Evolutionary conservation across 35 echinoderm and acorn worm species (phyloP).

Genomic region (Lytechinus variegatus): DNA sequence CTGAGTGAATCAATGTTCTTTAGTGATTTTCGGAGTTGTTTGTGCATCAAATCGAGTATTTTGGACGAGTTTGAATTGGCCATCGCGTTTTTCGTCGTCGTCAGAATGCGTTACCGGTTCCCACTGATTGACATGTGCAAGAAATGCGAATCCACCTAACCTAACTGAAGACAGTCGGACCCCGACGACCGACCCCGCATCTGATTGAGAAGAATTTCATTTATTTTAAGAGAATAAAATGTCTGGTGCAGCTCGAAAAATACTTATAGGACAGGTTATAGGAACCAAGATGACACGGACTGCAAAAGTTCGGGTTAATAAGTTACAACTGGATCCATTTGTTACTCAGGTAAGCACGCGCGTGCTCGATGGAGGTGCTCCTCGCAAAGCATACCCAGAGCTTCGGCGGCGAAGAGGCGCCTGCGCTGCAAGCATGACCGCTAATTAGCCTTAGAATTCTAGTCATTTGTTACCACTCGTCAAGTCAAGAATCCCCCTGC

Average conservation of each 20-base stretch:
- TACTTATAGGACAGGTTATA: conserved; percentile 60
- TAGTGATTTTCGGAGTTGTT: conserved; percentile 62
- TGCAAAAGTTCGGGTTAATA: conserved; percentile 53
- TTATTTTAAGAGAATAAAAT: background rate
- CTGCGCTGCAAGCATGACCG: too few relatives aligned
- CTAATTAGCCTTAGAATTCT: too few relatives aligned
- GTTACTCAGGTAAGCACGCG: conserved; percentile 59
- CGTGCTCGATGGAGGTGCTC: background rate
- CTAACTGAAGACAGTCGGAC: too few relatives aligned
- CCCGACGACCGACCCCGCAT: too few relatives aligned
- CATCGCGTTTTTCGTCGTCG: background rate
- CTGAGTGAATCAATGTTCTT: conserved; percentile 24
- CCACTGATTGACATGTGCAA: too few relatives aligned
- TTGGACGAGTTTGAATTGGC: conserved; percentile 17
- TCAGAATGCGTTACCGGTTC: background rate
- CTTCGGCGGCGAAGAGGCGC: too few relatives aligned
- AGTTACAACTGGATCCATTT: conserved; percentile 60
- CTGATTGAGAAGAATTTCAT: background rate
- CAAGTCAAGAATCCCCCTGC: too few relatives aligned
- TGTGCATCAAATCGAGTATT: conserved; percentile 33
- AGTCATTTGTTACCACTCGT: too few relatives aligned
- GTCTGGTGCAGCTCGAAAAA: background rate
- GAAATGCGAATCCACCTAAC: too few relatives aligned
- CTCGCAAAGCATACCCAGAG: background rate
- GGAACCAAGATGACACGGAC: conserved; percentile 50